phyloP scores from a whole-genome alignment of 2,888 invertebrate genomes.

The Brachylomia viminalis region DNA sequence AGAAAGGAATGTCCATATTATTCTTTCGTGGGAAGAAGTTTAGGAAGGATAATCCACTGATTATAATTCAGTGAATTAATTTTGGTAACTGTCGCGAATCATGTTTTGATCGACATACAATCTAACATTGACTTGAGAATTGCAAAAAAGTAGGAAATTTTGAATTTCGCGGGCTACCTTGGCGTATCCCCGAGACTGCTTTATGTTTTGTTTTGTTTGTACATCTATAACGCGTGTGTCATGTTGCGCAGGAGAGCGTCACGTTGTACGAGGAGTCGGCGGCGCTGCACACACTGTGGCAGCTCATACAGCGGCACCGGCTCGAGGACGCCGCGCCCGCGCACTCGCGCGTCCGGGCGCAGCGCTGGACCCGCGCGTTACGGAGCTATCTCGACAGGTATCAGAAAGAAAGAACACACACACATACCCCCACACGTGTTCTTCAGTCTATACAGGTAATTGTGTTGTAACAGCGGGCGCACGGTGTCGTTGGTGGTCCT shows the following conservation, averaged over 20 bases:
- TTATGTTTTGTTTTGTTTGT: neutral
- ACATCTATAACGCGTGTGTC: neutral
- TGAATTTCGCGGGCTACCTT: neutral
- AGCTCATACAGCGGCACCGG: slow-evolving; percentile 62
- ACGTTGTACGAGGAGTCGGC: slow-evolving; percentile 50
- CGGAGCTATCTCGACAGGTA: slow-evolving; percentile 43
- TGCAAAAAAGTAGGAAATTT: neutral
- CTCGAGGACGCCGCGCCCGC: slow-evolving; percentile 37
- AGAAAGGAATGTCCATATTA: too few relatives aligned
- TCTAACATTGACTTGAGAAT: too few relatives aligned
- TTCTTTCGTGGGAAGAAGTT: too few relatives aligned
- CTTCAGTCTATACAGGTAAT: neutral
- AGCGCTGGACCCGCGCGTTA: slow-evolving; percentile 52
- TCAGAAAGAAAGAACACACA: neutral
- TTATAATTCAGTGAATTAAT: neutral
- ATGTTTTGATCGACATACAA: neutral
- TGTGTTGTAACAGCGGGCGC: slow-evolving; percentile 46
- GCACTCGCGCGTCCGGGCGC: slow-evolving; percentile 20
- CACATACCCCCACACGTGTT: neutral
- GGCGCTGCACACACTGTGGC: slow-evolving; percentile 65
- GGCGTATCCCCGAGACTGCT: neutral
- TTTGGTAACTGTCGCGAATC: neutral
- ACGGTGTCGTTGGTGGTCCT: slow-evolving; percentile 66
- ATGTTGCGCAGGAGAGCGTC: slow-evolving; percentile 32
- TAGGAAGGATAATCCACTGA: too few relatives aligned